These are phyloP conservation scores for Lontra canadensis DNA, from an alignment of 2,113 vertebrate genomes.

Conservation along the genomic window DNA sequence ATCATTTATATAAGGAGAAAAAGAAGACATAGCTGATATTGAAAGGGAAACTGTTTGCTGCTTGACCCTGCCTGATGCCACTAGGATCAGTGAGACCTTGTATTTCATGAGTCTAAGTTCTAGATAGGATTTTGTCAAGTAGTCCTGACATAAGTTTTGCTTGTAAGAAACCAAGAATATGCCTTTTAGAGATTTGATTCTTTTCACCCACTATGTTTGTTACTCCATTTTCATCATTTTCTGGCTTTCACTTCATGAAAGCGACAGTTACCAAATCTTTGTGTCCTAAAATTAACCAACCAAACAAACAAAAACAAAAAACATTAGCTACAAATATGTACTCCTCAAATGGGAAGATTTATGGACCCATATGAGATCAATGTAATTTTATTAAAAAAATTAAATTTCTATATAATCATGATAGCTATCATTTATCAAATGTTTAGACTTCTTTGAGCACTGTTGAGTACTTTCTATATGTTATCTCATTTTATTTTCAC, in stretches of 20 bases:
- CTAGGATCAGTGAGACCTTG: neutral
- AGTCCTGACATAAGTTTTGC: neutral
- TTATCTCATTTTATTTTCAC: neutral
- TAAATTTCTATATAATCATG: neutral
- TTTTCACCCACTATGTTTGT: neutral
- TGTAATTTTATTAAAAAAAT: neutral
- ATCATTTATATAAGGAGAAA: neutral
- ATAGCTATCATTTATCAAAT: neutral
- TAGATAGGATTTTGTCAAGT: neutral
- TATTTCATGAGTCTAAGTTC: neutral
- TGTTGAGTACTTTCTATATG: neutral
- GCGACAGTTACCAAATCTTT: neutral
- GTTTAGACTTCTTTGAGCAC: neutral
- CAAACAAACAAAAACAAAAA: neutral
- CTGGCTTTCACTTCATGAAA: neutral
- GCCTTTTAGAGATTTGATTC: neutral
- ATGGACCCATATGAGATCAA: neutral
- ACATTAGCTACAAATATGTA: neutral
- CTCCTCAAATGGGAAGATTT: neutral
- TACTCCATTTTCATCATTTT: conserved; percentile 28
- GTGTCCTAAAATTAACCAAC: neutral
- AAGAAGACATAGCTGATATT: neutral
- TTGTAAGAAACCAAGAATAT: neutral
- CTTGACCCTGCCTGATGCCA: neutral
- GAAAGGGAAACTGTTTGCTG: neutral